phyloP scores from a whole-genome alignment of 1,140 invertebrate genomes.

The Agrilus planipennis region DNA sequence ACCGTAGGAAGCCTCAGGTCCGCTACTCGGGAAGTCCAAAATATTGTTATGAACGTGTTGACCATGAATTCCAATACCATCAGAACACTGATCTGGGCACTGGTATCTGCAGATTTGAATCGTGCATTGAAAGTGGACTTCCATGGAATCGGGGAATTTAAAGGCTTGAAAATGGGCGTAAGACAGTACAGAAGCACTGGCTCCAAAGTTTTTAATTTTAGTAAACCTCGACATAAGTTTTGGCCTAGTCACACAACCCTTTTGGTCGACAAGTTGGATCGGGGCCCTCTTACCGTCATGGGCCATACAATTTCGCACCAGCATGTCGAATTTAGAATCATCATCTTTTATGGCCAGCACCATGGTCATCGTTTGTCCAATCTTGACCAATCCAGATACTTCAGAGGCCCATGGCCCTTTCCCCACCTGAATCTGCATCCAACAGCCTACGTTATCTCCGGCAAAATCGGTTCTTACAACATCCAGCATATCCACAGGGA shows the following conservation, averaged over 20 bases:
- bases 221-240: slow-evolving; percentile 90
- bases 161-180: slow-evolving; percentile 92
- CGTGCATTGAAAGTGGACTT: slow-evolving; percentile 92
- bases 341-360: slow-evolving; percentile 92
- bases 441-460: slow-evolving; percentile 90
- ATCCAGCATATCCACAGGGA: slow-evolving; percentile 91
- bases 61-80: slow-evolving; percentile 34
- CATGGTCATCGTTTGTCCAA: slow-evolving; percentile 96
- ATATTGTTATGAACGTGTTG: slow-evolving; percentile 32
- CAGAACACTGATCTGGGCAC: slow-evolving; percentile 81
- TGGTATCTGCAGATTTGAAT: slow-evolving; percentile 82
- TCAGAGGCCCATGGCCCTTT: slow-evolving; percentile 93
- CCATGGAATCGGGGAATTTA: slow-evolving; percentile 94
- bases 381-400: slow-evolving; percentile 87
- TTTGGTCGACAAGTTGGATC: slow-evolving; percentile 88
- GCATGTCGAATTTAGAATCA: slow-evolving; percentile 92
- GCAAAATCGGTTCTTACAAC: slow-evolving; percentile 88
- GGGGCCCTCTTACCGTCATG: slow-evolving; percentile 88
- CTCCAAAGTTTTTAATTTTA: slow-evolving; percentile 91
- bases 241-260: slow-evolving; percentile 80
- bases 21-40: slow-evolving; percentile 40
- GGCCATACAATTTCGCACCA: slow-evolving; percentile 87
- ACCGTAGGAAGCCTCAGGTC: slow-evolving; percentile 55
- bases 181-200: slow-evolving; percentile 79
- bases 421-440: slow-evolving; percentile 90